Conservation (phyloP, 1,140 invertebrate genomes). For the Meloidogyne exigua region DNA sequence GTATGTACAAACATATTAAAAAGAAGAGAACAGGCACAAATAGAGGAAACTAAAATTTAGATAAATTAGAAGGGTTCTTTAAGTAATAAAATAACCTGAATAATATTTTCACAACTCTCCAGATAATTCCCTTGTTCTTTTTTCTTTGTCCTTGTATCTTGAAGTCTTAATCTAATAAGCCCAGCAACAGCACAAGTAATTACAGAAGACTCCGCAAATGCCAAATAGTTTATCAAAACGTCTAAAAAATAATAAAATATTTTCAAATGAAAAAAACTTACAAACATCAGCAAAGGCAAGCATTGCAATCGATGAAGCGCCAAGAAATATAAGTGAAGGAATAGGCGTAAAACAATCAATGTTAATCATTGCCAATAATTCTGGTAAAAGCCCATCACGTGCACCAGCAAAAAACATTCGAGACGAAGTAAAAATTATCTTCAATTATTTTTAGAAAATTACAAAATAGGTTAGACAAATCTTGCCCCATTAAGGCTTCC, state of each 20-base stretch:
- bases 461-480: constrained; percentile 18
- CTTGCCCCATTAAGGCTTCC: constrained; percentile 41
- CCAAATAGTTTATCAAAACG: constrained; percentile 82
- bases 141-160: constrained; percentile 73
- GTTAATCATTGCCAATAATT: constrained; percentile 61
- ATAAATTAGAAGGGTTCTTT: neutral
- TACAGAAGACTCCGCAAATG: constrained; percentile 88
- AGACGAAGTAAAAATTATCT: constrained; percentile 59
- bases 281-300: constrained; percentile 82
- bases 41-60: constrained; percentile 44
- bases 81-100: neutral
- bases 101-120: neutral
- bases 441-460: constrained; percentile 36
- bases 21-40: constrained; percentile 56
- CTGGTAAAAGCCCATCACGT: constrained; percentile 57
- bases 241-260: constrained; percentile 10
- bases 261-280: constrained; percentile 62
- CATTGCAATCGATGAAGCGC: constrained; percentile 77
- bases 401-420: constrained; percentile 63
- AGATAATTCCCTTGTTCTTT: constrained; percentile 80
- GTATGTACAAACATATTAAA: constrained; percentile 54
- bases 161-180: constrained; percentile 78
- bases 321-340: constrained; percentile 63
- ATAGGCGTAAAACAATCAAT: constrained; percentile 54
- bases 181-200: constrained; percentile 82